Evolutionary conservation across 2,888 invertebrate species (phyloP).

Genomic region (Philereme transversata): DNA sequence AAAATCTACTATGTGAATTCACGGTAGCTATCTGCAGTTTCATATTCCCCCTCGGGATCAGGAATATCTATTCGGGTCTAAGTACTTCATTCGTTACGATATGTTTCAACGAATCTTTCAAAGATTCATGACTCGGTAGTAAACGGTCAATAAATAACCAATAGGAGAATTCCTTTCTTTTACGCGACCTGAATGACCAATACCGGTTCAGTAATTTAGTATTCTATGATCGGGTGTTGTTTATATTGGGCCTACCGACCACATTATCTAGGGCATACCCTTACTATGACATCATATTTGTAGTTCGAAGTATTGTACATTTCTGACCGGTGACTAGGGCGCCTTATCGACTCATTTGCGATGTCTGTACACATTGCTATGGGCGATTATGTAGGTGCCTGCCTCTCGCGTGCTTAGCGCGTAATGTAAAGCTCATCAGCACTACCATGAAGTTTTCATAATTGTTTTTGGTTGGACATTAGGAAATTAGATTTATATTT

Average conservation of each 20-base stretch:
- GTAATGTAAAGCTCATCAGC: conserved; percentile 40
- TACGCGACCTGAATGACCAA: conserved; percentile 16
- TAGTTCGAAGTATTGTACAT: conserved; percentile 6
- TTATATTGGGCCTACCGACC: conserved; percentile 8
- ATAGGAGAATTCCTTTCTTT: conserved; percentile 15
- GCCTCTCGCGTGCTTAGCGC: conserved; percentile 36
- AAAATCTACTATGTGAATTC: too few species aligned
- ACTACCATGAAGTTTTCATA: conserved; percentile 15
- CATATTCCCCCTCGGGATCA: too few species aligned
- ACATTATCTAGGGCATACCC: conserved; percentile 19
- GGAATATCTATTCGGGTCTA: too few species aligned
- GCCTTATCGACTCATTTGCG: conserved; percentile 27
- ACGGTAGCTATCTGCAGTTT: too few species aligned
- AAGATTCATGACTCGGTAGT: conserved; percentile 1
- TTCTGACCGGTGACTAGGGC: conserved; percentile 22
- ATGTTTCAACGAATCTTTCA: not conserved
- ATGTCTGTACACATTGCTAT: conserved; percentile 27
- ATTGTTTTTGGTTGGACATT: not conserved
- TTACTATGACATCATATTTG: conserved; percentile 28
- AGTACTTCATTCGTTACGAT: not conserved
- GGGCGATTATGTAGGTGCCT: conserved; percentile 29
- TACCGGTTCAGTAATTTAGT: not conserved
- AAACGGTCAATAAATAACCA: conserved; percentile 9
- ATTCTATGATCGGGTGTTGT: not conserved
- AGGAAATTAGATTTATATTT: not conserved